Conservation (phyloP, 2,113 vertebrate genomes). For the Ibidorhyncha struthersii region DNA sequence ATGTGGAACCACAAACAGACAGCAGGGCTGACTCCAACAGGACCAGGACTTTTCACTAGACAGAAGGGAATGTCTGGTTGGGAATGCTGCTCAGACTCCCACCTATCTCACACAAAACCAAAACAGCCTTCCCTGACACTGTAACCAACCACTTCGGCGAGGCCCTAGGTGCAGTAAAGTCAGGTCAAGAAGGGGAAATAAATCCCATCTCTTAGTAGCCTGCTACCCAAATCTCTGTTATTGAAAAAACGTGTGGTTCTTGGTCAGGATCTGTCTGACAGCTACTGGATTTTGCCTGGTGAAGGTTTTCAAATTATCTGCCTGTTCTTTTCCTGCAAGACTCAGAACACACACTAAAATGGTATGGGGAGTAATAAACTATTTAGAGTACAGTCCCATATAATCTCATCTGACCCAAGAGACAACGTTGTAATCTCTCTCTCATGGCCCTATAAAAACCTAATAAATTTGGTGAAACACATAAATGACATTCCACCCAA, state of each 20-base stretch:
- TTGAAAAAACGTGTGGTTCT: neutral
- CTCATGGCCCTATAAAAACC: conserved; percentile 8
- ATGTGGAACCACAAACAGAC: neutral
- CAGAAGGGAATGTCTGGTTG: neutral
- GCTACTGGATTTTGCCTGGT: neutral
- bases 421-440: neutral
- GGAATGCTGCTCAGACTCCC: neutral
- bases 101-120: neutral
- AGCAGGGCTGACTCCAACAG: neutral
- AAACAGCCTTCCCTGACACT: neutral
- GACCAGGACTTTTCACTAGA: too few species aligned
- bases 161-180: neutral
- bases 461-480: conserved; percentile 3
- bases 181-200: neutral
- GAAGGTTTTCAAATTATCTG: neutral
- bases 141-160: neutral
- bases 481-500: neutral
- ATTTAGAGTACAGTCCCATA: neutral
- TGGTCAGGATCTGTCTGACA: neutral
- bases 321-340: neutral
- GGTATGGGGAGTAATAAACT: conserved; percentile 28
- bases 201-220: neutral
- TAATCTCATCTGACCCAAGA: conserved; percentile 27
- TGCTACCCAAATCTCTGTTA: neutral
- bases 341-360: neutral